These are phyloP conservation scores for Ceratotherium simum DNA, from an alignment of 2,113 vertebrate genomes.

Conservation along the genomic window DNA sequence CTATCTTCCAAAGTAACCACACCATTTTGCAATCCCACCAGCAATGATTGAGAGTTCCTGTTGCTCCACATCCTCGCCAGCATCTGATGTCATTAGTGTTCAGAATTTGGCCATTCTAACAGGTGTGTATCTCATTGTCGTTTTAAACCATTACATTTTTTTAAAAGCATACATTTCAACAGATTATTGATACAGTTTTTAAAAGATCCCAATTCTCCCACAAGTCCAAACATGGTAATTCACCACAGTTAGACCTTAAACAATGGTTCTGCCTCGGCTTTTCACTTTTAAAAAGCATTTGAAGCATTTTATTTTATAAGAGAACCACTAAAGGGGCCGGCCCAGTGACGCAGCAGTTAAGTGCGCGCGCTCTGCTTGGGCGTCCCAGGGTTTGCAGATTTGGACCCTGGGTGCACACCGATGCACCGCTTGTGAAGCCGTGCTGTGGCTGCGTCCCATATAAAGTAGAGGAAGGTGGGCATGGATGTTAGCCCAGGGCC, in stretches of 20 bases:
- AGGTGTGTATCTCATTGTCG: background rate
- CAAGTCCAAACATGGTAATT: background rate
- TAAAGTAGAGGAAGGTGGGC: no score
- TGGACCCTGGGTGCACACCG: no score
- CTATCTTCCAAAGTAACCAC: background rate
- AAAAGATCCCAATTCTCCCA: background rate
- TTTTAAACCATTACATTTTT: background rate
- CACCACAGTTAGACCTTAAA: background rate
- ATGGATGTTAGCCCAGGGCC: no score
- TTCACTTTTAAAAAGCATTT: background rate
- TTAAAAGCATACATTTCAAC: background rate
- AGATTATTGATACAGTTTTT: background rate
- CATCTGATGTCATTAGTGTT: background rate
- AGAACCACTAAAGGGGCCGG: background rate
- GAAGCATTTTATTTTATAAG: background rate
- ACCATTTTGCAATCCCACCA: background rate
- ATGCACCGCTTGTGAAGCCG: no score
- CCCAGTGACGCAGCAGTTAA: no score
- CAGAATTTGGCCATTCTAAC: background rate
- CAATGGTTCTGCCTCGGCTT: background rate
- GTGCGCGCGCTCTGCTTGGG: no score
- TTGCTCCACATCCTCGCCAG: background rate
- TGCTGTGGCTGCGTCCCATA: no score
- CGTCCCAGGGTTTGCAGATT: no score
- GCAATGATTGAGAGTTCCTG: background rate